phyloP scores from a whole-genome alignment of 1,140 invertebrate genomes.

The Penaeus chinensis region DNA sequence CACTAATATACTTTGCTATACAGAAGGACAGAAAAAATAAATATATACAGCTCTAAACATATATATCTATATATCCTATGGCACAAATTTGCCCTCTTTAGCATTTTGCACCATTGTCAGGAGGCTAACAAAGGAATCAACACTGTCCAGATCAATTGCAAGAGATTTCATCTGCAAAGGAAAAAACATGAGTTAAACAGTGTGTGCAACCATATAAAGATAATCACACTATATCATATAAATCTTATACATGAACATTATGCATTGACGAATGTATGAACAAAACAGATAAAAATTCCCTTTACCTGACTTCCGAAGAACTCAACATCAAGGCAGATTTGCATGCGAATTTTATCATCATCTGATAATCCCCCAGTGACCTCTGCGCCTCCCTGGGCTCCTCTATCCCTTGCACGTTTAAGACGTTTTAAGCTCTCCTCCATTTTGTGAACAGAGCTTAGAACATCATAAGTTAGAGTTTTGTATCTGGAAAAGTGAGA shows the following conservation, averaged over 20 bases:
- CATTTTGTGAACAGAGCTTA: conserved; percentile 93
- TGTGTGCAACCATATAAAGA: not conserved
- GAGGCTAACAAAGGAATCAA: conserved; percentile 36
- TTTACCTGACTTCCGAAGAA: conserved; percentile 69
- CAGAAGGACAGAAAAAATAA: not conserved
- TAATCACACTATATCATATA: not conserved
- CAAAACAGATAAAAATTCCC: not conserved
- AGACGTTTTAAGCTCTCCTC: conserved; percentile 90
- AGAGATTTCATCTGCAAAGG: conserved; percentile 38
- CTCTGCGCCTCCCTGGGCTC: conserved; percentile 65
- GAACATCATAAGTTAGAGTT: conserved; percentile 83
- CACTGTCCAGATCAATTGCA: conserved; percentile 10
- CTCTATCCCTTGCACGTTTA: conserved; percentile 84
- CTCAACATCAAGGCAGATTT: conserved; percentile 87
- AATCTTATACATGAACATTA: not conserved
- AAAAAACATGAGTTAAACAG: not conserved
- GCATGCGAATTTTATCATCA: conserved; percentile 93
- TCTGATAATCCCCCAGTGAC: conserved; percentile 75
- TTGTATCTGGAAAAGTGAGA: conserved; percentile 78
- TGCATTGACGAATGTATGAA: not conserved
- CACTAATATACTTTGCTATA: no score
- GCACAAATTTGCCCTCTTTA: conserved; percentile 49
- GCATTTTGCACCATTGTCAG: conserved; percentile 48
- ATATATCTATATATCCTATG: conserved; percentile 5
- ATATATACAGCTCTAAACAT: not conserved